These are phyloP conservation scores for Channa maculata DNA, from an alignment of 2,113 vertebrate genomes.

Conservation along the genomic window DNA sequence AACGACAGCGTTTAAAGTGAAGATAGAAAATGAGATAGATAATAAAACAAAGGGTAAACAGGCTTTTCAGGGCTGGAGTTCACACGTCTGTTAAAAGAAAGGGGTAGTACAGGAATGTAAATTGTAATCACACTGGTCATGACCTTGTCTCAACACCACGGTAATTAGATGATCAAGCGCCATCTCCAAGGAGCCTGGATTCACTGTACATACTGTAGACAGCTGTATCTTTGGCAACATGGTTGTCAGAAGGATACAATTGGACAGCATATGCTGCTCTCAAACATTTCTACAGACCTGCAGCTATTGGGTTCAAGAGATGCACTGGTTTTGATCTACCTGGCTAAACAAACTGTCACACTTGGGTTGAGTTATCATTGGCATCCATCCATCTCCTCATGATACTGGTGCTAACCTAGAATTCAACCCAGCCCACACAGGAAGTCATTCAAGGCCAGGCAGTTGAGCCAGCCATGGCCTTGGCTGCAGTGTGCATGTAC, in stretches of 20 bases:
- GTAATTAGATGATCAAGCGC: conserved; percentile 68
- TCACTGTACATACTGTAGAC: conserved; percentile 11
- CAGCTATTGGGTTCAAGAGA: background rate
- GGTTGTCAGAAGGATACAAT: conserved; percentile 15
- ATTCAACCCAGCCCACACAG: conserved; percentile 64
- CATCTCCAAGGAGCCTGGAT: conserved; percentile 27
- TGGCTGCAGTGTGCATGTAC: conserved; percentile 51
- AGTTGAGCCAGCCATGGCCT: conserved; percentile 42
- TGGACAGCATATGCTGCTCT: background rate
- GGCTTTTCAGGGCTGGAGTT: conserved; percentile 1
- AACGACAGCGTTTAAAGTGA: background rate
- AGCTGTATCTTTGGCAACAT: conserved; percentile 34
- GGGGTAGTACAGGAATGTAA: conserved; percentile 32
- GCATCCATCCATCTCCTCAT: conserved; percentile 46
- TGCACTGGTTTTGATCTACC: too few species aligned
- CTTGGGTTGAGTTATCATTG: conserved; percentile 15
- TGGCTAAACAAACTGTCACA: conserved; percentile 6
- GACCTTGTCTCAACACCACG: conserved; percentile 60
- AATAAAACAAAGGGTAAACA: conserved; percentile 6
- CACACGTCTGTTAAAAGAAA: background rate
- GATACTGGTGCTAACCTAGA: conserved; percentile 51
- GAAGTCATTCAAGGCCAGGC: conserved; percentile 67
- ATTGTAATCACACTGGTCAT: conserved; percentile 53
- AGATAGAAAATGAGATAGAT: background rate
- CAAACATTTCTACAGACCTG: background rate